Conservation (phyloP, 2,113 vertebrate species). For the Oreochromis tanganicae region DNA sequence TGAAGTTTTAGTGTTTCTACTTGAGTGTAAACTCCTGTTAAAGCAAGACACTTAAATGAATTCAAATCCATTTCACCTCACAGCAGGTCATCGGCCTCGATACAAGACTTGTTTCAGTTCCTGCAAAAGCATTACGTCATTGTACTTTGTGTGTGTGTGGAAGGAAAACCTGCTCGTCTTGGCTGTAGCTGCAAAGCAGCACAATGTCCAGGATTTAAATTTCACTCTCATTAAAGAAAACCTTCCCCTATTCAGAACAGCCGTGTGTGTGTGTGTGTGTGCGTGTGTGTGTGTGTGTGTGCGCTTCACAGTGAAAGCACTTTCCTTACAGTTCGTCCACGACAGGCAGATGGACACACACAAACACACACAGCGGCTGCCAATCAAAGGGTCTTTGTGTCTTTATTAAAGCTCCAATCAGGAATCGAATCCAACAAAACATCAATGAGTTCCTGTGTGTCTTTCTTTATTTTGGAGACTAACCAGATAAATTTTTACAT, state of each 20-base stretch:
- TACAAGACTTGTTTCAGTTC: conserved; percentile 16
- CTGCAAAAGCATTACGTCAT: conserved; percentile 48
- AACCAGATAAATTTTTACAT: not conserved
- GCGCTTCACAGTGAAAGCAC: not conserved
- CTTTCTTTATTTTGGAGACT: not conserved
- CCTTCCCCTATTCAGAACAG: conserved; percentile 32
- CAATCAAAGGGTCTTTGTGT: conserved; percentile 53
- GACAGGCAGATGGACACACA: conserved; percentile 30
- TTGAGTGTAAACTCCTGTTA: conserved; percentile 4
- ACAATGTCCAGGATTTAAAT: conserved; percentile 67
- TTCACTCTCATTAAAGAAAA: conserved; percentile 66
- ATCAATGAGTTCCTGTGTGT: conserved; percentile 17
- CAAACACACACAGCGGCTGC: conserved; percentile 3
- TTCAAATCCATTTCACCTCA: conserved; percentile 42
- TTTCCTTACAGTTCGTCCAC: conserved; percentile 20
- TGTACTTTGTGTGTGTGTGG: not conserved
- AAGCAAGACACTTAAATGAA: conserved; percentile 25
- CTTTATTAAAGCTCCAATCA: conserved; percentile 50
- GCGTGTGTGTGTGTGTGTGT: not conserved
- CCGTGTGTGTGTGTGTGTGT: conserved; percentile 1
- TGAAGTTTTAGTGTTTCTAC: conserved; percentile 26
- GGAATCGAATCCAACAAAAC: conserved; percentile 25
- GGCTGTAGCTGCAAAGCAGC: conserved; percentile 38
- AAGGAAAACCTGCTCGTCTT: conserved; percentile 35
- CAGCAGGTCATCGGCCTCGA: conserved; percentile 47